A percentile compares a stretch with the other conserved stretches of the same genome.
phyloP scores from a whole-genome alignment of 2,797 vertebrate species.

The Morelia viridis region DNA sequence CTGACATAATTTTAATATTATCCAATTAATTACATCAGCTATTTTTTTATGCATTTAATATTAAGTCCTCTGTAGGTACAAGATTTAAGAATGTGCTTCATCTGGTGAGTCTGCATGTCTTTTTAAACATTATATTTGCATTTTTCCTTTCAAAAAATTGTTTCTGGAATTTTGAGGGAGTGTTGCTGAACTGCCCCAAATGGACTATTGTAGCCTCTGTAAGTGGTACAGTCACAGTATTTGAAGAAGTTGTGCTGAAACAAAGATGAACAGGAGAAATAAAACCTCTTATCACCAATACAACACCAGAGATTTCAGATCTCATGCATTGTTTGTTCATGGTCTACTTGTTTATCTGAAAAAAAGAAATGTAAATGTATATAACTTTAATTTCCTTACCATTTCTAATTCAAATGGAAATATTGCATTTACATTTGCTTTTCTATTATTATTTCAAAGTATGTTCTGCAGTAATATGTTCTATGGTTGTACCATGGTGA shows the following conservation, averaged over 20 bases:
- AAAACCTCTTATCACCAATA: background rate
- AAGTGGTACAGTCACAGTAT: background rate
- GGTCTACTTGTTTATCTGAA: background rate
- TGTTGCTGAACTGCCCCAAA: background rate
- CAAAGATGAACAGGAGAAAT: background rate
- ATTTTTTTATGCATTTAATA: constrained; percentile 8
- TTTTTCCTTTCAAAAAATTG: background rate
- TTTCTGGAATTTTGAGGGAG: background rate
- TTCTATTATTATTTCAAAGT: background rate
- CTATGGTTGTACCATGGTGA: background rate
- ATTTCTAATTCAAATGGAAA: background rate
- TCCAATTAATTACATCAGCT: constrained; percentile 28
- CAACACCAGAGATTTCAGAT: background rate
- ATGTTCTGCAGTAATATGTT: background rate
- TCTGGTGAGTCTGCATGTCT: background rate
- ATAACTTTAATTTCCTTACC: background rate
- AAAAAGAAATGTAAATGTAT: background rate
- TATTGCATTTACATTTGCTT: background rate
- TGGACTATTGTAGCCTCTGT: background rate
- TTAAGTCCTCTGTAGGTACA: background rate
- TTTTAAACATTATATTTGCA: background rate
- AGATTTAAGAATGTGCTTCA: background rate
- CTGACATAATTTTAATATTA: background rate
- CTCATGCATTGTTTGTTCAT: background rate
- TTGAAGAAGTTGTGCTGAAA: background rate